Base-by-base conservation (phyloP, 2,113 vertebrate genomes). In the Progne subis region DNA sequence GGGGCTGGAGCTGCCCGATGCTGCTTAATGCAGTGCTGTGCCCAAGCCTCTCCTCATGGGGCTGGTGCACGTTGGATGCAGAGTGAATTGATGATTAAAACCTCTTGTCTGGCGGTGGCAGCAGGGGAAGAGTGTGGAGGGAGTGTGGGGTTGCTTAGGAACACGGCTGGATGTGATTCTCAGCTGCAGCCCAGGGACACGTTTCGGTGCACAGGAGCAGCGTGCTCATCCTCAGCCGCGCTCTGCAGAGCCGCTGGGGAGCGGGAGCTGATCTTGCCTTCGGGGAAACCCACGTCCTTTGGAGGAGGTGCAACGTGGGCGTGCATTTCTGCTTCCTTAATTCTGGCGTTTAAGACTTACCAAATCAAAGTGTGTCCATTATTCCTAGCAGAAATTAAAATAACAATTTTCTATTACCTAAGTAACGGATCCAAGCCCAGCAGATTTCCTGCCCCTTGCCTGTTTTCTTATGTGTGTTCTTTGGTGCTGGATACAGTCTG, bases 111-210 rank as follows among this genome's bases (percentile, higher is more conserved):
- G 5, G 34, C 2, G 0, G 31, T 64, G 78, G 74, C 81, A 61
- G 91, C 60, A 18, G 21, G 21, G 18, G 19, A 23, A 57, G 78
- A 16, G 46, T 7, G 57, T 50, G 57, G 12, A 70, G 70, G 18
- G 75, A 82, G 81, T 4, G 5, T 59, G 85, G 69, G 49, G 85
- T 93, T 96, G 87, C 96, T 77, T 86, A 86, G 94, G 89, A 94
- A 89, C 89, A 18, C 0, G 6, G 37, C 61, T 64, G 31, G n/a
- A 26, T 74, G 13, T 80, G 53, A 16, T 72, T 39, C 4, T 37
- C 43, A 7, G n/a, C 67, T 41, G 59, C 26, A 43, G 41, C 41
- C 41, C 61, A 57, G 57, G 61, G 77, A 56, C 64, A 15, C 39
- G 37, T 68, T 63, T 29, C 6, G n/a, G 60, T 43, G 79, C 55